Percentiles rank a stretch among this genome's conserved stretches.
These are phyloP conservation scores for Drosophila robusta DNA, from an alignment of 2,888 invertebrate genomes.

Conservation along the genomic window DNA sequence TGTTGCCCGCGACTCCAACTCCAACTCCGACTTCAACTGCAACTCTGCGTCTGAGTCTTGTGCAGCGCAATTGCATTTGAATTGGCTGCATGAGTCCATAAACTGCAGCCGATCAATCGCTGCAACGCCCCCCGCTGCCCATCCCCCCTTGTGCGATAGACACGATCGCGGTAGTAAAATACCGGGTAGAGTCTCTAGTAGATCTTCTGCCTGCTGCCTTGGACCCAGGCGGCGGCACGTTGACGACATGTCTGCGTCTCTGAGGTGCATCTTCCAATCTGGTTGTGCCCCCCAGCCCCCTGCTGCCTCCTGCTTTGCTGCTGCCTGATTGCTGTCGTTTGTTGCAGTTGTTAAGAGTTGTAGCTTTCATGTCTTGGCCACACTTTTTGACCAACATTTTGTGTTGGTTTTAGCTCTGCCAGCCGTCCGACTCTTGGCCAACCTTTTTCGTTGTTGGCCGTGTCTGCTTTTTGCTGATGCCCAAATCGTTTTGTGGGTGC, in stretches of 20 bases:
- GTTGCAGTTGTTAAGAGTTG: conserved; percentile 81
- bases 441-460: conserved; percentile 2
- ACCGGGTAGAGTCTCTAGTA: conserved; percentile 74
- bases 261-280: conserved; percentile 60
- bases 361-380: conserved; percentile 82
- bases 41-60: conserved; percentile 32
- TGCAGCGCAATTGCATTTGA: conserved; percentile 81
- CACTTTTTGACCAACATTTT: conserved; percentile 81
- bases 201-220: conserved; percentile 64
- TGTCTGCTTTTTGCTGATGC: conserved; percentile 28
- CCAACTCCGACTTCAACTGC: conserved; percentile 12
- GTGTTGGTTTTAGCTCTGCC: conserved; percentile 43
- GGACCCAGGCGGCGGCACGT: conserved; percentile 58
- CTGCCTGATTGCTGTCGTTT: conserved; percentile 77
- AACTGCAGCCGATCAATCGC: conserved; percentile 83
- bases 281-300: conserved; percentile 20
- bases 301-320: not conserved
- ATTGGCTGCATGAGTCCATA: conserved; percentile 82
- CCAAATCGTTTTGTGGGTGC: conserved; percentile 71
- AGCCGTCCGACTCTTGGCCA: conserved; percentile 9
- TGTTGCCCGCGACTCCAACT: conserved; percentile 43
- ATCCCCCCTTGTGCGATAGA: conserved; percentile 66
- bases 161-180: conserved; percentile 82
- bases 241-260: conserved; percentile 79
- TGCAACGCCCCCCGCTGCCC: conserved; percentile 21